Percentiles rank a stretch among this genome's conserved stretches.
Conservation (phyloP, 2,888 invertebrate genomes). For the Glyphotaelius pellucidus region DNA sequence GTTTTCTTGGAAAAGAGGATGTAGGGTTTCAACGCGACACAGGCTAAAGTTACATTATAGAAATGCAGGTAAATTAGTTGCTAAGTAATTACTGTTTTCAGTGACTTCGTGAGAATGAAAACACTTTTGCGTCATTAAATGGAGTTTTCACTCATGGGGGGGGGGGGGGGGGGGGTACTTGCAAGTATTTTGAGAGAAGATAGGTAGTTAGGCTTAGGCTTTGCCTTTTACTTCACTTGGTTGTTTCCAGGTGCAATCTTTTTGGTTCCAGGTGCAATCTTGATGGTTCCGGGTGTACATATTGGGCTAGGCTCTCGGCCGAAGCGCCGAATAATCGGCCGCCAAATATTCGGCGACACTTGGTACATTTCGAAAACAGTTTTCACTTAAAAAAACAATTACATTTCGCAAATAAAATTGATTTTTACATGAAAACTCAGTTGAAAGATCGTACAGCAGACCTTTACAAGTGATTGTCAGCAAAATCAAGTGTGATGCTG, state of each 20-base stretch:
- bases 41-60: background rate
- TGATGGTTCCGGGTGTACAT: too few species aligned
- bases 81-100: background rate
- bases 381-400: too few species aligned
- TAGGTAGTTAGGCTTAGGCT: background rate
- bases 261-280: background rate
- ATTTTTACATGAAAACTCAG: too few species aligned
- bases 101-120: background rate
- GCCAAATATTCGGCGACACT: too few species aligned
- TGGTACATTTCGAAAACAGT: too few species aligned
- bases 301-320: too few species aligned
- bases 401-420: too few species aligned
- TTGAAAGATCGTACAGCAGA: too few species aligned
- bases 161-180: background rate
- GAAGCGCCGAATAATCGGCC: too few species aligned
- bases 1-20: constrained; percentile 1
- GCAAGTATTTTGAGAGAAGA: background rate
- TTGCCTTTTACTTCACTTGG: background rate
- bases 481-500: too few species aligned
- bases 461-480: too few species aligned
- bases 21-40: background rate
- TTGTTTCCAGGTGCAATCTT: background rate
- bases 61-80: background rate
- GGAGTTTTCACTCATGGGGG: background rate
- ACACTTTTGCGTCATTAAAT: too few species aligned